Evolutionary conservation across 1,140 invertebrate genomes (phyloP), one percentile per base, ranked within the genome.

Genomic region (Brachionus plicatilis): DNA sequence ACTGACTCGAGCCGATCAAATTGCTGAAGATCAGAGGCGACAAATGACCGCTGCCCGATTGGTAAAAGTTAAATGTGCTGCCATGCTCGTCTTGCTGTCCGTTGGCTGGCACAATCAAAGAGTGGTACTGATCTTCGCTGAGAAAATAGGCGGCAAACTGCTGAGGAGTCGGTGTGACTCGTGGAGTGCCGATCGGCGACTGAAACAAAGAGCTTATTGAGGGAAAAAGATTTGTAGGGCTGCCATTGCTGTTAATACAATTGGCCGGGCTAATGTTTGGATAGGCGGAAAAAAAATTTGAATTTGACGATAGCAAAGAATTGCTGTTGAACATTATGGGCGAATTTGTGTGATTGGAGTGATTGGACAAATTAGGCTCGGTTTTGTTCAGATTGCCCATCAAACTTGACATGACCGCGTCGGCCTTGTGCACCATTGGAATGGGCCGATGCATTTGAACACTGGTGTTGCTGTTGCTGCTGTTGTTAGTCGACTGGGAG

Each of bases 161-260:
- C 43, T 82, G 79, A 24, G 79, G 79, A 20, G 79, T 82, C 11
- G 79, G 79, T 24, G 79, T 82, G 17, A 82, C 79, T n/a, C 79
- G 24, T 43, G 79, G 79, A 24, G 79, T 82, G 3, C 79, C 79
- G 11, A 82, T 82, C 11, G 79, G 79, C 7, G 79, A 82, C 41
- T 82, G 79, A 66, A 82, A 82, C 12, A 82, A 24, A 7, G 50
- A 65, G 27, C 50, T 82, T 82, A 82, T 82, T 9, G 79, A 82
- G 14, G 79, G 79, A 68, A 82, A 82, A 20, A 82, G 53, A n/a
- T 60, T 82, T 20, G 79, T 82, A 1, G 79, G 79, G 14, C 53
- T 65, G 20, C 53, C 79, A 27, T 56, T 60, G 0, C 79, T 27
- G 20, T 82, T 82, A 29, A 82, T 37, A 3, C 75, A 37, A 78